Conservation (phyloP, 92 coral and sea anemone species). For the Zoanthus gigantus region DNA sequence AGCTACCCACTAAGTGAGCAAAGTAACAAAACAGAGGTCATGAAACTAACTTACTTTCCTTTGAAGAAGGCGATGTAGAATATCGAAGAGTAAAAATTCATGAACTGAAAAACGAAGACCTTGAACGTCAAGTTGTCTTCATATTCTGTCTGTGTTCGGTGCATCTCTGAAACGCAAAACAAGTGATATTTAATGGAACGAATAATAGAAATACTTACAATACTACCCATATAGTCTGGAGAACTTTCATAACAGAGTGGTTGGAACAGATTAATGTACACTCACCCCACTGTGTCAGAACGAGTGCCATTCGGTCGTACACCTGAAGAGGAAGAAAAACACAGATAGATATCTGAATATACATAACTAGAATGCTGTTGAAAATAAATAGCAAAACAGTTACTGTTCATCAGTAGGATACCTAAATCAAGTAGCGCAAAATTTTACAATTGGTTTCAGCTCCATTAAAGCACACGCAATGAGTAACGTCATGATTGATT, state of each 20-base stretch:
- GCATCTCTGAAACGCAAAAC: conserved; percentile 80
- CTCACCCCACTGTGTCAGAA: conserved; percentile 97
- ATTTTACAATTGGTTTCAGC: too few relatives aligned
- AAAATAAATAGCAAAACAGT: background rate
- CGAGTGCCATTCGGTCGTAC: conserved; percentile 93
- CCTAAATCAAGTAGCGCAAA: too few relatives aligned
- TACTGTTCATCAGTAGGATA: too few relatives aligned
- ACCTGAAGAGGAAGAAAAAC: conserved; percentile 64
- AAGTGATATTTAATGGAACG: background rate
- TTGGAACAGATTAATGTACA: background rate
- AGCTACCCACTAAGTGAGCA: too few relatives aligned
- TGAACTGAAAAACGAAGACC: conserved; percentile 95
- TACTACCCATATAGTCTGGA: background rate
- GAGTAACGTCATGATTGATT: too few relatives aligned
- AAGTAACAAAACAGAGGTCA: background rate
- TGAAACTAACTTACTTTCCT: conserved; percentile 84
- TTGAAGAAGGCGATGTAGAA: conserved; percentile 99
- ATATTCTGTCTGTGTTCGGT: conserved; percentile 97
- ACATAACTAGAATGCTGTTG: background rate
- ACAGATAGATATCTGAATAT: background rate
- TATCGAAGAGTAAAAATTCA: conserved; percentile 94
- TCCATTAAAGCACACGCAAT: too few relatives aligned
- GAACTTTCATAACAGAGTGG: too few relatives aligned
- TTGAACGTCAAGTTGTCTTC: conserved; percentile 96
- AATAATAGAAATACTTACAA: background rate